Evolutionary conservation across 2,888 invertebrate genomes (phyloP).

Genomic region (Sarcophaga rosellei): DNA sequence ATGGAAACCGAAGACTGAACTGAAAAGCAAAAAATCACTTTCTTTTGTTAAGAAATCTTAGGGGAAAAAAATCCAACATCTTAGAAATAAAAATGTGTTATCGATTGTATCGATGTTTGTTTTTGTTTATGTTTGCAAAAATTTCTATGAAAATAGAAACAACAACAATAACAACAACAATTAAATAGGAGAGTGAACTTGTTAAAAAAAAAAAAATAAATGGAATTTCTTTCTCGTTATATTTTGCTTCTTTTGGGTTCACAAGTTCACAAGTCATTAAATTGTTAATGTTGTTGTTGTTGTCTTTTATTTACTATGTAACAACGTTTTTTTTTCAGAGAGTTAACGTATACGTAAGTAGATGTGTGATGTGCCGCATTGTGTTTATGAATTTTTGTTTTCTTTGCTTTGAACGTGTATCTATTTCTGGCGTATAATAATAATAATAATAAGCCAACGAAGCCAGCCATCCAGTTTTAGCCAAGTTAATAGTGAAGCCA

Average conservation of each 20-base stretch:
- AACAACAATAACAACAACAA: not conserved
- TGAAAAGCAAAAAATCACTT: not conserved
- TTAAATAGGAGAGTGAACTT: not conserved
- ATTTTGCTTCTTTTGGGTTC: not conserved
- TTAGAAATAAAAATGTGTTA: not conserved
- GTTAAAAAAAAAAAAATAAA: not conserved
- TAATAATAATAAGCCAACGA: not conserved
- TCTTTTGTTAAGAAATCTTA: conserved; percentile 6
- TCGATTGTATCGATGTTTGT: not conserved
- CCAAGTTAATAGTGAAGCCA: conserved; percentile 13
- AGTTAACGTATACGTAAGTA: too few relatives aligned
- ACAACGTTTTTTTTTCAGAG: too few relatives aligned
- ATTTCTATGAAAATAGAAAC: not conserved
- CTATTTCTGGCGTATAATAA: not conserved
- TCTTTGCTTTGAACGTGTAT: not conserved
- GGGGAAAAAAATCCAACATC: not conserved
- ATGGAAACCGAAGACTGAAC: too few relatives aligned
- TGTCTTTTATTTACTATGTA: too few relatives aligned
- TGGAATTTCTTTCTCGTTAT: not conserved
- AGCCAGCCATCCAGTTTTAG: not conserved
- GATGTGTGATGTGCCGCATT: not conserved
- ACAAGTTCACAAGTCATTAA: not conserved
- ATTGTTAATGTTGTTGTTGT: not conserved
- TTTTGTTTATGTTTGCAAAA: not conserved
- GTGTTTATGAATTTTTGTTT: not conserved